Evolutionary conservation across 2,888 invertebrate genomes (phyloP), one percentile per base, ranked within the genome.

Genomic region (Tetragnatha montana): DNA sequence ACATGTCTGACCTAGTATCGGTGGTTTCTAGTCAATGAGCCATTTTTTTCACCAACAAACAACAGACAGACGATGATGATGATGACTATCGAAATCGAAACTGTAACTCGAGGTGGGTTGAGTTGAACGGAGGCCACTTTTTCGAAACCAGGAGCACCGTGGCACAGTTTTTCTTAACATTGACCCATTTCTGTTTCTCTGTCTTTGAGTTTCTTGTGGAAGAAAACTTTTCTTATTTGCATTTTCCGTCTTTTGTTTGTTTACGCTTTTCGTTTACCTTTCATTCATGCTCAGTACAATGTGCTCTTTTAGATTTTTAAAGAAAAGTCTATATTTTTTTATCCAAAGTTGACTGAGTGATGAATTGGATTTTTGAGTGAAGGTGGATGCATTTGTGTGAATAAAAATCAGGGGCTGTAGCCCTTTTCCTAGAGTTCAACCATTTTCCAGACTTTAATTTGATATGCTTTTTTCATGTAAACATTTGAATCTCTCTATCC

Each of bases 101-200:
- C 60, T 60, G 60, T 60, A 60, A 60, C 60, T 60, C 60, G 60
- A 60, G 60, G 12, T 60, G 12, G 60, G 60, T 60, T 60, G 60
- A 60, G 60, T 10, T 60, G 60, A 17, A 17, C 60, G 51, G 50
- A 50, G 21, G 51, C 78, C 78, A 78, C 19, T 78, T 78, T 78
- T 60, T 50, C 51, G 50, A 78, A 78, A 50, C 19, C 71, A n/a
- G 73, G 79, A 86, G 80, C 49, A 51, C 73, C 86, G 47, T 86
- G 86, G 79, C 86, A 79, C 73, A 51, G 50, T 86, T 86, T 83
- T 78, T 68, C 49, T n/a, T 73, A 80, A 80, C 86, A 86, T 86
- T 86, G 86, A 80, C 86, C 86, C n/a, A 86, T n/a, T 70, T 86
- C 8, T 19, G 17, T 14, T 47, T 19, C 4, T n/a, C 12, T 4